These are phyloP conservation scores for Calliopum simillimum DNA, from an alignment of 2,888 invertebrate species.

Conservation along the genomic window DNA sequence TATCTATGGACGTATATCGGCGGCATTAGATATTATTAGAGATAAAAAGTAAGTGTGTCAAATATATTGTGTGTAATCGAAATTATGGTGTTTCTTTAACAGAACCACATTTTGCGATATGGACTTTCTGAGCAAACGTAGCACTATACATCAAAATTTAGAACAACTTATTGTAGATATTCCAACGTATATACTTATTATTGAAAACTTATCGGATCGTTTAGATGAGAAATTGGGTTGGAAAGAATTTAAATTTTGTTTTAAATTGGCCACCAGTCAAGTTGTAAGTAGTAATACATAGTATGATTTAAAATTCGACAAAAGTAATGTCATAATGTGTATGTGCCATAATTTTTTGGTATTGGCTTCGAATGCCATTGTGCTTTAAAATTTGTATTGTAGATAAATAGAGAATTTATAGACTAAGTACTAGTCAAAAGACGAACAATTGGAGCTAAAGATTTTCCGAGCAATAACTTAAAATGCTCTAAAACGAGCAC, in stretches of 20 bases:
- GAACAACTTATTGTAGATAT: conserved; percentile 75
- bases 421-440: too few species aligned
- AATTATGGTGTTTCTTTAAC: conserved; percentile 31
- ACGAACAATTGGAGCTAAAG: too few species aligned
- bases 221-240: conserved; percentile 74
- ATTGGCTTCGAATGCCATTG: too few species aligned
- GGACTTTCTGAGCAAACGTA: conserved; percentile 72
- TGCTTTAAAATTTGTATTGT: too few species aligned
- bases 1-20: conserved; percentile 62
- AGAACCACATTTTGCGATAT: conserved; percentile 74
- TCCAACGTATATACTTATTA: conserved; percentile 72
- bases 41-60: conserved; percentile 57
- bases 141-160: conserved; percentile 73
- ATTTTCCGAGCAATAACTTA: too few species aligned
- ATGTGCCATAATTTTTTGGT: too few species aligned
- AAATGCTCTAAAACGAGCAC: too few species aligned
- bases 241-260: conserved; percentile 74
- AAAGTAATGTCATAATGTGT: too few species aligned
- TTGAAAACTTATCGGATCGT: conserved; percentile 74
- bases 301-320: too few species aligned
- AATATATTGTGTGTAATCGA: background rate
- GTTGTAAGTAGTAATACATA: conserved; percentile 69
- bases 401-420: too few species aligned
- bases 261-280: conserved; percentile 75
- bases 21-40: conserved; percentile 60